Base-by-base conservation (phyloP, 2,113 vertebrate genomes). In the Tupaia tana region DNA sequence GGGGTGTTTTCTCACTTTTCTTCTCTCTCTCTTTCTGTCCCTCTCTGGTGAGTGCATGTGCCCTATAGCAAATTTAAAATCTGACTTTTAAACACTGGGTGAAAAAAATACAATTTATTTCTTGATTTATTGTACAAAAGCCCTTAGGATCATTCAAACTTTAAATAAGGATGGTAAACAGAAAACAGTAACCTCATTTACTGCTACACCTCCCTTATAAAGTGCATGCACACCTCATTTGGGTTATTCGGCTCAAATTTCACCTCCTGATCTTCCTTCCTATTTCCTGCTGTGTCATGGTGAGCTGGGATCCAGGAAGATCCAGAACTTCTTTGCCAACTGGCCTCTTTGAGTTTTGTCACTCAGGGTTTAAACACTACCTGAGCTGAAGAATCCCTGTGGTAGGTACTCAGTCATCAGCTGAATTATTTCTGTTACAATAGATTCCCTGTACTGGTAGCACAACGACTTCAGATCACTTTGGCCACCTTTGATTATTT, bases 21-120 rank as follows among this genome's bases (percentile, higher is more conserved):
- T 43, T 43, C 43, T 43, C 43, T 43, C 43, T 43, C 43, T 43
- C 43, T 43, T 43, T 43, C 43, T 43, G 43, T 43, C 43, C 43
- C 43, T 43, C 43, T 43, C 43, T 43, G 43, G 43, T 43, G 43
- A 43, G 43, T 43, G 43, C 43, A 43, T 43, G 43, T 43, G 43
- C 43, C 43, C 43, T 43, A 43, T 43, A 43, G 43, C 43, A 43
- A 43, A 6, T 43, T 43, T 43, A 43, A 59, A 29, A 78, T 20
- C 79, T 89, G n/a, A 54, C 75, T 91, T 86, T 86, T 79, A 86
- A 79, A 89, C 24, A 34, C 22, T 66, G 24, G 12, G 20, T 84
- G 5, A 24, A 56, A 4, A 59, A 93, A 86, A 61, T 16, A 34
- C 74, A 78, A 52, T 78, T 89, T 80, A 90, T 80, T n/a, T 31